These are phyloP conservation scores for Synanthedon myopaeformis DNA, from an alignment of 2,888 invertebrate species.

Conservation along the genomic window DNA sequence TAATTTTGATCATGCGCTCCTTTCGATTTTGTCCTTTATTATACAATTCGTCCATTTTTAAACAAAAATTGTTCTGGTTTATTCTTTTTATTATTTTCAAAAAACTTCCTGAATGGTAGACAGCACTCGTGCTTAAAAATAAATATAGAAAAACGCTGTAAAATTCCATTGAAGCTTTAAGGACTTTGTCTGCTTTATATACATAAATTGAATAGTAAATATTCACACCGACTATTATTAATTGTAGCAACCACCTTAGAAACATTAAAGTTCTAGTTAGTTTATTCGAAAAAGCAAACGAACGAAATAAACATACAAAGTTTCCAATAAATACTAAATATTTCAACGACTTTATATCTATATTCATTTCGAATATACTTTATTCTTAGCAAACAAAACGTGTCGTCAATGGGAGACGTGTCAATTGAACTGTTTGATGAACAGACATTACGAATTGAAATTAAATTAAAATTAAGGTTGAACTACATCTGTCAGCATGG, in stretches of 20 bases:
- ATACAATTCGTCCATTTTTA: neutral
- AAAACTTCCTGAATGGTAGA: neutral
- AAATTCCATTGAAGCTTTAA: neutral
- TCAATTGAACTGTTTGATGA: too few relatives aligned
- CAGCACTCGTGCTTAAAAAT: neutral
- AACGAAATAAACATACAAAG: neutral
- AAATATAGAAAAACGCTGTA: neutral
- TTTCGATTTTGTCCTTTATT: neutral
- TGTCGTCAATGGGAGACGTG: too few relatives aligned
- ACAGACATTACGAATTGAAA: too few relatives aligned
- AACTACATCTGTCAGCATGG: too few relatives aligned
- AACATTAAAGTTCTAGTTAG: neutral
- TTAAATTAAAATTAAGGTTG: too few relatives aligned
- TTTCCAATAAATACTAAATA: neutral
- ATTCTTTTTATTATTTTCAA: neutral
- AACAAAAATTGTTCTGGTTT: neutral
- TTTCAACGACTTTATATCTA: neutral
- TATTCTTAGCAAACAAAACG: too few relatives aligned
- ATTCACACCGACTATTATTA: neutral
- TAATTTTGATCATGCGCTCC: too few relatives aligned
- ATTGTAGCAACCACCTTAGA: neutral
- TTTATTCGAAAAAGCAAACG: neutral
- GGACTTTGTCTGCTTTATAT: too few relatives aligned
- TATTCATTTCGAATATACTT: too few relatives aligned
- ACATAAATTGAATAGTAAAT: neutral